Conservation (phyloP, 2,113 vertebrate species). For the Indicator maculatus region DNA sequence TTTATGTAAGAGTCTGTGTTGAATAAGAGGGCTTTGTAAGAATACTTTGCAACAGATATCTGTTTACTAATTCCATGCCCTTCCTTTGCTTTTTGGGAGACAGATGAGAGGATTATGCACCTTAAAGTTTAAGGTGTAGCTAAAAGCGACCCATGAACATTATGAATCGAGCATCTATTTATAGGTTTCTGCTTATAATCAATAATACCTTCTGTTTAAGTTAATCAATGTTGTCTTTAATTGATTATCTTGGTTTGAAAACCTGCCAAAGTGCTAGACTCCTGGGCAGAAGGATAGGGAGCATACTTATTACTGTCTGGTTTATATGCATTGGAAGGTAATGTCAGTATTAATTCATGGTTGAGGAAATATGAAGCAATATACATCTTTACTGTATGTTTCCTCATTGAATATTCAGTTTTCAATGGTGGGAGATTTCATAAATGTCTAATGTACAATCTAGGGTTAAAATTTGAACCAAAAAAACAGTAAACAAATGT, state of each 20-base stretch:
- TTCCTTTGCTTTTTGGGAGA: constrained; percentile 33
- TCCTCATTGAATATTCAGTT: background rate
- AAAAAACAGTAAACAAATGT: background rate
- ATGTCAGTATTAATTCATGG: constrained; percentile 51
- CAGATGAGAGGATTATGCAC: constrained; percentile 22
- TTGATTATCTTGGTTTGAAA: constrained; percentile 71
- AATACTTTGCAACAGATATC: background rate
- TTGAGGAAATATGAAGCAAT: constrained; percentile 33
- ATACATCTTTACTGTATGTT: background rate
- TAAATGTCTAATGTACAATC: background rate
- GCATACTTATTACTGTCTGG: constrained; percentile 47
- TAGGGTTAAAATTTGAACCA: background rate
- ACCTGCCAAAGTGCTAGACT: constrained; percentile 61
- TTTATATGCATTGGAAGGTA: constrained; percentile 36
- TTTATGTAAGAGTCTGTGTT: background rate
- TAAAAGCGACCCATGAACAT: constrained; percentile 65
- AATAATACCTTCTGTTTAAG: constrained; percentile 74
- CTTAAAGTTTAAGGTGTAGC: constrained; percentile 58
- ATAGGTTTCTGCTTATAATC: constrained; percentile 67
- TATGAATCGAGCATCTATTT: constrained; percentile 61
- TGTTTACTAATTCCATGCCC: background rate
- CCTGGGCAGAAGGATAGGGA: background rate
- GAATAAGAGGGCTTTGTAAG: background rate
- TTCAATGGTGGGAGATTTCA: background rate
- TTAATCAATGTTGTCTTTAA: constrained; percentile 76